Evolutionary conservation across 1,140 invertebrate genomes (phyloP), one percentile per base, ranked within the genome.

Genomic region (Antheraea pernyi): DNA sequence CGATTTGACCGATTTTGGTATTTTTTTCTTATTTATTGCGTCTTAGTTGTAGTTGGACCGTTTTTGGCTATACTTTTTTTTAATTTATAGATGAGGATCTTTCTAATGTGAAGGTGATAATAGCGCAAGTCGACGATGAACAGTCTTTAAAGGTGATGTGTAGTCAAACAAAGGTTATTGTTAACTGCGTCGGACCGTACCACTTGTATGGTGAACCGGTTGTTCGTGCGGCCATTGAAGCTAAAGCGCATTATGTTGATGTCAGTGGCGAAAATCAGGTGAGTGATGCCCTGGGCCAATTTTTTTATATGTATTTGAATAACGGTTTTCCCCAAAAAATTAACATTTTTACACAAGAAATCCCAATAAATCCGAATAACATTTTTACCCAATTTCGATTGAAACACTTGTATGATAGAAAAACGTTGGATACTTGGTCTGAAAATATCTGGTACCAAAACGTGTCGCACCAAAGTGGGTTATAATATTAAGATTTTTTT

Each of bases 111-210:
- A 94, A 94, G 59, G 92, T 96, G 7, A 94, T 98, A 19, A 88
- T 97, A 65, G 97, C 97, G 8, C 97, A 99, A 86, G 90, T 97
- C 0, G 93, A 93, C 19, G 95, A 97, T 89, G 92, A 95, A 70
- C 88, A 94, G 7, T 97, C 96, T 0, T 82, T 99, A 6, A 83
- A 93, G 22, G 92, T 94, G 61, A 98, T 99, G 97, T 95, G 97
- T 30, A 1, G 22, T 2, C 93, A 95, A 80, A 94, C 96, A 3
- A 95, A 94, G 80, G 93, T 98, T 3, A 76, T 99, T 13, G 92
- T 98, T 0, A 99, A 98, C 86, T 97, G 96, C 92, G 97, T 97
- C 74, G 98, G 98, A 1, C 98, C 98, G 48, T 99, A 98, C 89
- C 93, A 95, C 60, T 96, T 98, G 81, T 97, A 95, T 92, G 98